phyloP scores from a whole-genome alignment of 2,113 vertebrate species.

The Turnix velox region DNA sequence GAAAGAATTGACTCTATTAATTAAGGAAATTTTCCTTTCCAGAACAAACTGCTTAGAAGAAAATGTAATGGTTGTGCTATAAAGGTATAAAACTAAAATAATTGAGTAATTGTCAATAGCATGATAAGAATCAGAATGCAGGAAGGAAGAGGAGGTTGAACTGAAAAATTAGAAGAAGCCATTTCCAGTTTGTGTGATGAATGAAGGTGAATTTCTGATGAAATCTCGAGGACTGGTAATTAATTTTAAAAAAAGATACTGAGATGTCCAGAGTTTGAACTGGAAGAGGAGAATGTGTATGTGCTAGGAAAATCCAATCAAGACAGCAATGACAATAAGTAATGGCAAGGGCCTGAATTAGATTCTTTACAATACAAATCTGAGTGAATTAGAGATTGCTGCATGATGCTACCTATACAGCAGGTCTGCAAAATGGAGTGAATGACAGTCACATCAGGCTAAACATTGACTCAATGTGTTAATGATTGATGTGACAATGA shows the following conservation, averaged over 20 bases:
- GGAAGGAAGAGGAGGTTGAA: neutral
- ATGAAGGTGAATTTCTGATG: neutral
- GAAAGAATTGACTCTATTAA: neutral
- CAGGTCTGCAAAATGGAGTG: neutral
- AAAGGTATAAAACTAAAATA: neutral
- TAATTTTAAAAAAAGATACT: neutral
- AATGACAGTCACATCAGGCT: neutral
- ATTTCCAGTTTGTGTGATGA: neutral
- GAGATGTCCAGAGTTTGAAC: neutral
- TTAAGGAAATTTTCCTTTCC: neutral
- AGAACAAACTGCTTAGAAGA: neutral
- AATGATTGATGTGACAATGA: neutral
- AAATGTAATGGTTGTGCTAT: neutral
- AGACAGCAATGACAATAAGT: neutral
- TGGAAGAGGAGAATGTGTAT: neutral
- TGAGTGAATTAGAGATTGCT: neutral
- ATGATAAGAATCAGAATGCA: neutral
- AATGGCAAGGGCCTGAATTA: neutral
- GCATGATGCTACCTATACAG: neutral
- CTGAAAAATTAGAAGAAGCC: neutral
- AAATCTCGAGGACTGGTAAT: neutral
- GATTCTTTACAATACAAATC: neutral
- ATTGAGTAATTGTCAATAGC: neutral
- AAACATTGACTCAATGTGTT: neutral
- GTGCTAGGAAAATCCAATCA: neutral